Evolutionary conservation across 2,797 vertebrate genomes (phyloP).

Genomic region (Helicolenus hilgendorfi): DNA sequence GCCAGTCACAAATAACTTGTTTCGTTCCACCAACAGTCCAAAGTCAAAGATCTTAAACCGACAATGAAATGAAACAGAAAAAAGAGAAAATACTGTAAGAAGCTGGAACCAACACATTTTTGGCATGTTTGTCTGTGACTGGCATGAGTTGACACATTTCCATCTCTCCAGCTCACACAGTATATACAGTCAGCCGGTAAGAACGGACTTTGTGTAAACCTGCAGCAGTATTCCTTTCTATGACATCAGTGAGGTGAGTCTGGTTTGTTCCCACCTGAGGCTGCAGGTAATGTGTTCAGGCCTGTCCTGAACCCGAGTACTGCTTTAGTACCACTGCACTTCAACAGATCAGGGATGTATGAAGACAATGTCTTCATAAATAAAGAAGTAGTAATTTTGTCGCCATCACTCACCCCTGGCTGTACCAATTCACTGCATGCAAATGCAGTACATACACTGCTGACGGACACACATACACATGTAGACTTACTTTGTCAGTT

Average conservation of each 20-base stretch:
- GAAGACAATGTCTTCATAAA: background rate
- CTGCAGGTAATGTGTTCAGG: slow-evolving; percentile 41
- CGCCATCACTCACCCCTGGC: too few relatives aligned
- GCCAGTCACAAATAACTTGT: background rate
- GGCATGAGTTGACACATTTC: background rate
- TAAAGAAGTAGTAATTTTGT: background rate
- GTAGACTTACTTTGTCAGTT: slow-evolving; percentile 93
- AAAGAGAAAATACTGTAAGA: background rate
- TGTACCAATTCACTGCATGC: background rate
- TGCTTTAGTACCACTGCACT: background rate
- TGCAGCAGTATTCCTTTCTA: background rate
- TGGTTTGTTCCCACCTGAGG: slow-evolving; percentile 26
- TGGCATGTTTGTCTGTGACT: background rate
- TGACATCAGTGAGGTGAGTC: slow-evolving; percentile 19
- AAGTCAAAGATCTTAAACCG: background rate
- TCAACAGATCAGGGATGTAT: background rate
- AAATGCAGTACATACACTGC: background rate
- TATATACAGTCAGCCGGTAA: background rate
- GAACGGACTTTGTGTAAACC: slow-evolving; percentile 1
- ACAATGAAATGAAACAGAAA: background rate
- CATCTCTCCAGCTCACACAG: background rate
- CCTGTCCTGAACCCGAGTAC: slow-evolving; percentile 8
- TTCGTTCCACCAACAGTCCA: background rate
- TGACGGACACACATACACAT: background rate
- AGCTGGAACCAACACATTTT: background rate